Evolutionary conservation across 2,113 vertebrate genomes (phyloP).

Genomic region (Ciconia boyciana): DNA sequence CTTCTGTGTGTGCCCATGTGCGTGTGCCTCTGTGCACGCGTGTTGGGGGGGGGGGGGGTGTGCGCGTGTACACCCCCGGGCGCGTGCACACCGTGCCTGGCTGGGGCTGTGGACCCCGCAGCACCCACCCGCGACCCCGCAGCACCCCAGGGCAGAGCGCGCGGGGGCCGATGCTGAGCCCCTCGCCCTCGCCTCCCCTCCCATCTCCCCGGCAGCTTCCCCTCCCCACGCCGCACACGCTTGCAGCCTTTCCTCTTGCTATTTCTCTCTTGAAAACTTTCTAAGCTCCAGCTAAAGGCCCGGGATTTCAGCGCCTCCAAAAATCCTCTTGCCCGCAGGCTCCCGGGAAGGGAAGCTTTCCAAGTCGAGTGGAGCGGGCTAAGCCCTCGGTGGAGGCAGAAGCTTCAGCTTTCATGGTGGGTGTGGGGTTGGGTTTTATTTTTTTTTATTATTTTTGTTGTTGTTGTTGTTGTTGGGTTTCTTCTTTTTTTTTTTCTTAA

Average conservation of each 20-base stretch:
- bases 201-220: not conserved
- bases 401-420: not conserved
- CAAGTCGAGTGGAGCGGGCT: not conserved
- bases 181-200: not conserved
- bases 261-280: not conserved
- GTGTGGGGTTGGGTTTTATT: not conserved
- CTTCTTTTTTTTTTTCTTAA: not conserved
- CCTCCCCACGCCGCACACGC: not conserved
- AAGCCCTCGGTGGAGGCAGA: not conserved
- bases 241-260: not conserved
- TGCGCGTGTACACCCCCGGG: not conserved
- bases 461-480: not conserved
- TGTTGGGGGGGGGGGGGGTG: not conserved
- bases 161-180: not conserved
- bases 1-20: not conserved
- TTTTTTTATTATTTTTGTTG: no score
- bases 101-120: no score
- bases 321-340: not conserved
- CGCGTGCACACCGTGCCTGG: not conserved
- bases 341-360: not conserved
- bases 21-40: not conserved
- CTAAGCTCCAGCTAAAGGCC: not conserved
- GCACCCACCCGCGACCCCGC: no score
- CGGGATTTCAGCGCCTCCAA: not conserved
- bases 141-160: not conserved